Evolutionary conservation across 2,797 vertebrate genomes (phyloP), one percentile per base, ranked within the genome.

Genomic region (Sebastes steindachneri): DNA sequence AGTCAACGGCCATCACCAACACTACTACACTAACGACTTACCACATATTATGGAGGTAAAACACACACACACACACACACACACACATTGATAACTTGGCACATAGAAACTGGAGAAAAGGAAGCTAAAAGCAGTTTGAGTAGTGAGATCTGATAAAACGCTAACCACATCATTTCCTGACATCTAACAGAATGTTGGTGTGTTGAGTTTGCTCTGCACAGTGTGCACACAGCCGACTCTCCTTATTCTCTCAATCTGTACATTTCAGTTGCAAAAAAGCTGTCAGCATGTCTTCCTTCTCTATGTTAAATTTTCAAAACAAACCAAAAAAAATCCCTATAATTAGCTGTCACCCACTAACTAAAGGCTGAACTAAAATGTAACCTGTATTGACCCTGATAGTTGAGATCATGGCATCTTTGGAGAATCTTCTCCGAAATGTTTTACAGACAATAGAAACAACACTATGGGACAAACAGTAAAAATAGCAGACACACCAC

Each of bases 1-100:
- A 5, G 95, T 96, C 81, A 95, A 94, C 0, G 94, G 96, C 26
- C 97, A 97, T 63, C 94, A 97, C 65, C 94, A 94, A 64, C 95
- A 97, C 64, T 98, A 97, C 88, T 95, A 91, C 80, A 89, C 79
- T 0, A 88, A 90, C 3, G 96, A 97, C 83, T 88, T 98, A 72
- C 97, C 96, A 0, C 26, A 79, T 0, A 89, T 97, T 58, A 96
- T 97, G 94, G 94, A 96, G 96, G 97, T 97, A 90, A 77, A 83
- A 60, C 70, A 66, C 33, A 73, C n/a, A 37, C 53, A 35, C 33
- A 5, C 35, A 60, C 72, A 66, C 33, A 73, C n/a, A 45, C 48
- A 51, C 48, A 51, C 48, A 37, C 35, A 37, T 37, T 37, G 35
- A 14, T 37, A 37, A 37, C 37, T 6, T 48, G 29, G 6, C 15